Evolutionary conservation across 1,140 invertebrate species (phyloP).

Genomic region (Hycleus phaleratus): DNA sequence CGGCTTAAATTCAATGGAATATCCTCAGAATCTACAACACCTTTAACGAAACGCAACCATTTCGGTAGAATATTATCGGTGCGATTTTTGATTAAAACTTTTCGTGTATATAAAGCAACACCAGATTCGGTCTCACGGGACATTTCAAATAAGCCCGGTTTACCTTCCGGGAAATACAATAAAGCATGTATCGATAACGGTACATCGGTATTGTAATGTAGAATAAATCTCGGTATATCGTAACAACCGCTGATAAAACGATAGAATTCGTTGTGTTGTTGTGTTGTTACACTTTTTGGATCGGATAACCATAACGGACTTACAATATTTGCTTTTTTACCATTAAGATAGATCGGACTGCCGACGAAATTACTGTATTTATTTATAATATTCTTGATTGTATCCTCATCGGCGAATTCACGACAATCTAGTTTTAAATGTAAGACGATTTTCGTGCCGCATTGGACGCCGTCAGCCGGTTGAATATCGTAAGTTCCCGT

Average conservation of each 20-base stretch:
- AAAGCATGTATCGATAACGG: conserved; percentile 86
- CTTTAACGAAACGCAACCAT: conserved; percentile 91
- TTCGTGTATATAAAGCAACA: conserved; percentile 83
- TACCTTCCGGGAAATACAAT: conserved; percentile 88
- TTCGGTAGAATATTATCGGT: conserved; percentile 88
- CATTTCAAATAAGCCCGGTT: conserved; percentile 82
- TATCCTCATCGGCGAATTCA: conserved; percentile 83
- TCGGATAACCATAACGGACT: conserved; percentile 91
- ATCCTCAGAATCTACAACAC: conserved; percentile 96
- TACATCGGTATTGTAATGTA: conserved; percentile 85
- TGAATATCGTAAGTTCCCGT: conserved; percentile 84
- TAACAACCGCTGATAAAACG: conserved; percentile 78
- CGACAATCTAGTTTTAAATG: conserved; percentile 79
- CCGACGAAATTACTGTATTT: conserved; percentile 98
- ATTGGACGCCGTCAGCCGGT: conserved; percentile 71
- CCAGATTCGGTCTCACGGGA: conserved; percentile 73
- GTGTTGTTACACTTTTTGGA: conserved; percentile 73
- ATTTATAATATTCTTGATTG: conserved; percentile 78
- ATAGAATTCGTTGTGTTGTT: conserved; percentile 89
- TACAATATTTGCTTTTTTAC: conserved; percentile 53
- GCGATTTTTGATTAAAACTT: conserved; percentile 83
- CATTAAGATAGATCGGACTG: conserved; percentile 86
- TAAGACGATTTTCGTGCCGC: conserved; percentile 90
- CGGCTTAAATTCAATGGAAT: conserved; percentile 95
- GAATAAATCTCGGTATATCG: conserved; percentile 73